Evolutionary conservation across 1,140 invertebrate species (phyloP), one percentile per base, ranked within the genome.

Genomic region (Drosophila tropicalis): DNA sequence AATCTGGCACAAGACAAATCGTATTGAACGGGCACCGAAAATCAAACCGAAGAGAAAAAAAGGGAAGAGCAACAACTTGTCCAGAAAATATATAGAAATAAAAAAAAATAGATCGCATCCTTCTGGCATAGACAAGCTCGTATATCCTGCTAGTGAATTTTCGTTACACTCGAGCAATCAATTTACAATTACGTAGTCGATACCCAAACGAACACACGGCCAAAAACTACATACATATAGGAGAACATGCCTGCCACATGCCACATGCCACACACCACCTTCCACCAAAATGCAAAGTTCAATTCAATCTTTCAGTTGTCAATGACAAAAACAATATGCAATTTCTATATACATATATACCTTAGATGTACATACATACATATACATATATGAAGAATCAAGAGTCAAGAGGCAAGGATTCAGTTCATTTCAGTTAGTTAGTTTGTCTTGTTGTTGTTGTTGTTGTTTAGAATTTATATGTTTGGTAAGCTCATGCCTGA

Each of bases 1-100:
- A 89, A 89, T 89, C 84, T 89, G 84, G 89, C 84, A 89, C 66
- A 72, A 89, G 84, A 89, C 84, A 89, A 89, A 89, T 89, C 85
- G 84, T 70, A 80, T 71, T 72, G 81, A 77, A 56, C 68, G 47
- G 72, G 51, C 55, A 54, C 34, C 64, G 19, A 25, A 32, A 32
- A 22, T 3, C 9, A 51, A 51, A 51, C 44, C 62, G 19, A 51
- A 51, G 5, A n/a, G 10, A 17, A 12, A 55, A 19, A 57, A 60
- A 15, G 19, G 9, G 15, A 17, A 9, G 44, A 47, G 44, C 44
- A 47, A 51, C 7, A 51, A 51, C 17, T n/a, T 22, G 17, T 3
- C 44, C 10, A 9, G 22, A 22, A 51, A 51, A 10, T 17, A 47
- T 9, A 47, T 12, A 12, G 22, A 51, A 2, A 2, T 10, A 19